Percentiles rank a stretch among this genome's conserved stretches.
Conservation (phyloP, 1,140 invertebrate genomes). For the Aradophagus sp. region DNA sequence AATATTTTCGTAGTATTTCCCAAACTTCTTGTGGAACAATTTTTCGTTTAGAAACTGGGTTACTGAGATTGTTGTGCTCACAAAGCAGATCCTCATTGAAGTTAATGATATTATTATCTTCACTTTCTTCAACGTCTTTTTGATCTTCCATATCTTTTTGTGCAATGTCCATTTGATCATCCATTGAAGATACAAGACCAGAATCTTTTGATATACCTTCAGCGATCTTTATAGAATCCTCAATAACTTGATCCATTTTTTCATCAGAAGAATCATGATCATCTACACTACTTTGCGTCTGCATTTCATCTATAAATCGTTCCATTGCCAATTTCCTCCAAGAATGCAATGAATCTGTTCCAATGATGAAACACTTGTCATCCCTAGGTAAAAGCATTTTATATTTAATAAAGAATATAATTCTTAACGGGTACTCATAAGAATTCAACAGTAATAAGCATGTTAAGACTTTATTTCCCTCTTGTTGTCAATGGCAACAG, state of each 20-base stretch:
- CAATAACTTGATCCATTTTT: constrained; percentile 56
- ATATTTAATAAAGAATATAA: too few relatives aligned
- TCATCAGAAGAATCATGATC: constrained; percentile 51
- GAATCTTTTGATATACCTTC: constrained; percentile 41
- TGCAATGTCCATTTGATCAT: constrained; percentile 32
- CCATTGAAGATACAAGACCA: neutral
- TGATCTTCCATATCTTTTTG: constrained; percentile 31
- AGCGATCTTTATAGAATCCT: constrained; percentile 59
- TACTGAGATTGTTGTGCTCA: constrained; percentile 72
- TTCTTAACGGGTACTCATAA: too few relatives aligned
- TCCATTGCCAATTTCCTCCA: constrained; percentile 69
- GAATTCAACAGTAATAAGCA: too few relatives aligned
- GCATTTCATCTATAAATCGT: constrained; percentile 59
- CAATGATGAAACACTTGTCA: constrained; percentile 66
- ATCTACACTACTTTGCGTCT: constrained; percentile 32
- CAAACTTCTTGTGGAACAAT: constrained; percentile 75
- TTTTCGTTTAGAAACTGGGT: constrained; percentile 67
- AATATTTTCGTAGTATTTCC: constrained; percentile 76
- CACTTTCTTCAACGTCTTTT: constrained; percentile 63
- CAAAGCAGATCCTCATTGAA: constrained; percentile 79
- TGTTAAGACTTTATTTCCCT: too few relatives aligned
- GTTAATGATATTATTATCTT: constrained; percentile 67
- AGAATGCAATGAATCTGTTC: constrained; percentile 67
- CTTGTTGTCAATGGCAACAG: too few relatives aligned
- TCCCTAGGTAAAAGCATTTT: constrained; percentile 26